A percentile compares a stretch with the other conserved stretches of the same genome.
phyloP scores from a whole-genome alignment of 1,140 invertebrate species.

The Drosophila lini region DNA sequence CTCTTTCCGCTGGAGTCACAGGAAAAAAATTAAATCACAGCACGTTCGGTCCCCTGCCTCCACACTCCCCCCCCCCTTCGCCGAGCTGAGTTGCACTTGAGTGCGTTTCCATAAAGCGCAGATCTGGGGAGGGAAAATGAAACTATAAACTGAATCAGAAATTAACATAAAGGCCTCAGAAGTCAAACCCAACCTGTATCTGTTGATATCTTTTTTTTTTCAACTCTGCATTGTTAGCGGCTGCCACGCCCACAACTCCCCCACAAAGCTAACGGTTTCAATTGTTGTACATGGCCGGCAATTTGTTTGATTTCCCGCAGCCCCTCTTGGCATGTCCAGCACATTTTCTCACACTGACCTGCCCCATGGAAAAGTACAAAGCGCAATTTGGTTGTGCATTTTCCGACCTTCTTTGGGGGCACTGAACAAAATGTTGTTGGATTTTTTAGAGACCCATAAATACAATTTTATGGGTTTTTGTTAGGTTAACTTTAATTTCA shows the following conservation, averaged over 20 bases:
- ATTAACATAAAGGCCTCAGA: slow-evolving; percentile 74
- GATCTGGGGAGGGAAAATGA: slow-evolving; percentile 47
- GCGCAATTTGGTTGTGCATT: slow-evolving; percentile 8
- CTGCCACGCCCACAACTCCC: slow-evolving; percentile 44
- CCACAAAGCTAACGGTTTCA: slow-evolving; percentile 33
- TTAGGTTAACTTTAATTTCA: not conserved
- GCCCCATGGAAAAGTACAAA: slow-evolving; percentile 50
- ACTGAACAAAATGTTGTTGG: not conserved
- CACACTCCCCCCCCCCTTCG: not conserved
- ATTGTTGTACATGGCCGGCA: slow-evolving; percentile 50
- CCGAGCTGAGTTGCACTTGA: slow-evolving; percentile 62
- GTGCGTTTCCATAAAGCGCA: slow-evolving; percentile 73
- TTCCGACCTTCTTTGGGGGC: slow-evolving; percentile 13
- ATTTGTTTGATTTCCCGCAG: slow-evolving; percentile 59
- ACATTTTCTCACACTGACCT: slow-evolving; percentile 66
- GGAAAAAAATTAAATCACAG: slow-evolving; percentile 76
- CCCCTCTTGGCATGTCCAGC: slow-evolving; percentile 43
- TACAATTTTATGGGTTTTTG: not conserved
- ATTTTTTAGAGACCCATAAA: not conserved
- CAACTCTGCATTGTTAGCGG: slow-evolving; percentile 41
- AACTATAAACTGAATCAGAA: slow-evolving; percentile 59
- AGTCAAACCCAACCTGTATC: slow-evolving; percentile 43
- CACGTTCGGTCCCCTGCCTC: slow-evolving; percentile 48
- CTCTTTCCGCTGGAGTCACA: slow-evolving; percentile 37
- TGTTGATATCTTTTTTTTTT: slow-evolving; percentile 16